phyloP scores from a whole-genome alignment of 2,113 vertebrate genomes.

The Pagrus major region DNA sequence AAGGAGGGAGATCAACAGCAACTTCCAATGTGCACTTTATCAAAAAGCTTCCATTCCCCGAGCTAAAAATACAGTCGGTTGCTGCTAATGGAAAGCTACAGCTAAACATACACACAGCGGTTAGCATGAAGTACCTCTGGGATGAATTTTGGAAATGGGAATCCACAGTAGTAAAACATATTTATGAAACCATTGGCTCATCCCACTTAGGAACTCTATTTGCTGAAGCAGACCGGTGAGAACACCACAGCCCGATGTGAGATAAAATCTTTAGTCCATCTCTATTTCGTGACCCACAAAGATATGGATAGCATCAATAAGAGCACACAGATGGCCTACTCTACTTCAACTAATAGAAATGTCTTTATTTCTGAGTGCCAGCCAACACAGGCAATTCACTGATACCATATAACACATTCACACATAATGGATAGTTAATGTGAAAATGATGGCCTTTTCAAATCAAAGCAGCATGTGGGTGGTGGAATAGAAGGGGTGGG shows the following conservation, averaged over 20 bases:
- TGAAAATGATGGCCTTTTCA: slow-evolving; percentile 72
- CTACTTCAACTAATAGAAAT: slow-evolving; percentile 46
- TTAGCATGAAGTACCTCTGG: neutral
- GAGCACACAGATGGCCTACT: slow-evolving; percentile 59
- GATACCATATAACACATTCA: slow-evolving; percentile 49
- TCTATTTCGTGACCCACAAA: slow-evolving; percentile 46
- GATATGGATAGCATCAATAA: slow-evolving; percentile 21
- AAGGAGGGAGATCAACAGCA: neutral
- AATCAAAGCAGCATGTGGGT: slow-evolving; percentile 66
- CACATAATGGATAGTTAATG: slow-evolving; percentile 69
- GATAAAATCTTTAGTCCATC: slow-evolving; percentile 41
- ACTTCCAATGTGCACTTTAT: neutral
- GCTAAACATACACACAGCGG: no score
- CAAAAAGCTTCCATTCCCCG: neutral
- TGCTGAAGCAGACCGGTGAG: neutral
- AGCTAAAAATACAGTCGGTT: neutral
- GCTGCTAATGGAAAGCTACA: neutral
- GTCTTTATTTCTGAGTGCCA: slow-evolving; percentile 23
- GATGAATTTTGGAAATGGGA: neutral
- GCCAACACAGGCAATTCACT: slow-evolving; percentile 42
- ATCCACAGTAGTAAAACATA: neutral
- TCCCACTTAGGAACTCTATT: neutral
- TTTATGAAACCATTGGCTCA: neutral
- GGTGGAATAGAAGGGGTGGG: slow-evolving; percentile 41
- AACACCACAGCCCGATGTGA: neutral